Evolutionary conservation across 2,888 invertebrate species (phyloP).

Genomic region (Trimorus sp.): DNA sequence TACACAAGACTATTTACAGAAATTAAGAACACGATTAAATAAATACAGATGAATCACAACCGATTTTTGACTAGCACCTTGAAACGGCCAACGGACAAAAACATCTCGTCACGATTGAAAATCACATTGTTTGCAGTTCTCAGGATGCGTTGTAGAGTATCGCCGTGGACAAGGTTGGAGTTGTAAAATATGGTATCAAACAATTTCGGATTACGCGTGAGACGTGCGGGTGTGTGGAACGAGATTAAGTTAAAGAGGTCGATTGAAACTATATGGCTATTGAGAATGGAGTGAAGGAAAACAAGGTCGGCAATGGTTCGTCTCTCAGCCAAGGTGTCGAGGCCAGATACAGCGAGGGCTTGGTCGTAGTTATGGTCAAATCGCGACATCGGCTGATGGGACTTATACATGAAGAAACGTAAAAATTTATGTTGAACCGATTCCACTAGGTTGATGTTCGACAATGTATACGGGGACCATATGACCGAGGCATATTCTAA

Average conservation of each 20-base stretch:
- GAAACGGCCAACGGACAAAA: too few species aligned
- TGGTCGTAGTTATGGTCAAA: neutral
- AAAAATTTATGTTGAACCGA: neutral
- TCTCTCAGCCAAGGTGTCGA: neutral
- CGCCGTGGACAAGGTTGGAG: too few species aligned
- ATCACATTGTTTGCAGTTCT: too few species aligned
- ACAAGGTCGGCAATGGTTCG: neutral
- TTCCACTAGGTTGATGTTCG: neutral
- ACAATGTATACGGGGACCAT: neutral
- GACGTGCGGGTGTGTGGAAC: too few species aligned
- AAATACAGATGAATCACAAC: too few species aligned
- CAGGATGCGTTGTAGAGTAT: too few species aligned
- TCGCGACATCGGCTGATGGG: neutral
- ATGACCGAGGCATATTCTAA: slow-evolving; percentile 10
- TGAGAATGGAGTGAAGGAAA: neutral
- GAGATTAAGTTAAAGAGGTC: neutral
- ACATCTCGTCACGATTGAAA: too few species aligned
- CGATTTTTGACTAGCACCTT: too few species aligned
- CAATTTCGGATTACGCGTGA: too few species aligned
- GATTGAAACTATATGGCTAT: neutral
- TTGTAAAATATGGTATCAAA: too few species aligned
- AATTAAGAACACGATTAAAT: too few species aligned
- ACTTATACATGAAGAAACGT: neutral
- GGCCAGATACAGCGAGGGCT: neutral
- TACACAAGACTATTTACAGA: too few species aligned